These are phyloP conservation scores for Gallinago jamesoni DNA, from an alignment of 2,113 vertebrate species.

Conservation along the genomic window DNA sequence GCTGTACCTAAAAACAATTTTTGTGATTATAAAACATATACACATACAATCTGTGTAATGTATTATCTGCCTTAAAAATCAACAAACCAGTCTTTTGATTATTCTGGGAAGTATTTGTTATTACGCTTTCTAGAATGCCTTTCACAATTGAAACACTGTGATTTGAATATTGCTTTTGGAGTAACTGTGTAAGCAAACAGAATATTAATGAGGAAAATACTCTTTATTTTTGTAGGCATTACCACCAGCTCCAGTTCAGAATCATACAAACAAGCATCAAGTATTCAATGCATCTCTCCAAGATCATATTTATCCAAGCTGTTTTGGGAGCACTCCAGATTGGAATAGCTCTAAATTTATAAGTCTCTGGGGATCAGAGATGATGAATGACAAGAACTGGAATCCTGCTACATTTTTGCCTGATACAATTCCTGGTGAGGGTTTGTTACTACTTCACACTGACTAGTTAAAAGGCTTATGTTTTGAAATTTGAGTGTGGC, in stretches of 20 bases:
- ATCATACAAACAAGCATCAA: slow-evolving; percentile 91
- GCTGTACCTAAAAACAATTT: neutral
- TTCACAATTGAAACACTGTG: neutral
- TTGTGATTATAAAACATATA: neutral
- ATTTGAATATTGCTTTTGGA: slow-evolving; percentile 38
- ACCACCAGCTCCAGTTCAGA: slow-evolving; percentile 86
- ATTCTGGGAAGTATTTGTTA: neutral
- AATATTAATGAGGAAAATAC: slow-evolving; percentile 62
- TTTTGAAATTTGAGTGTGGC: neutral
- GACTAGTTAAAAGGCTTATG: slow-evolving; percentile 16
- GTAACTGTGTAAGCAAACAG: slow-evolving; percentile 33
- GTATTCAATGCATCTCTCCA: slow-evolving; percentile 91
- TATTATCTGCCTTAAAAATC: neutral
- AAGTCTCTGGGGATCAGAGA: slow-evolving; percentile 94
- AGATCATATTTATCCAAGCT: slow-evolving; percentile 95
- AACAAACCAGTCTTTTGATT: neutral
- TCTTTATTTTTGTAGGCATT: slow-evolving; percentile 80
- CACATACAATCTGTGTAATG: neutral
- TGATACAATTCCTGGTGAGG: slow-evolving; percentile 91
- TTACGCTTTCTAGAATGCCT: neutral
- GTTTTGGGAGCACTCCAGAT: slow-evolving; percentile 88
- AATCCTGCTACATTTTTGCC: slow-evolving; percentile 91
- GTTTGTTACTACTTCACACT: slow-evolving; percentile 46
- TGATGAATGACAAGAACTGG: slow-evolving; percentile 96
- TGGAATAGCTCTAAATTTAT: slow-evolving; percentile 97